Percentiles rank a stretch among this genome's conserved stretches.
Evolutionary conservation across 2,113 vertebrate species (phyloP).

Genomic region (Oryzias curvinotus): DNA sequence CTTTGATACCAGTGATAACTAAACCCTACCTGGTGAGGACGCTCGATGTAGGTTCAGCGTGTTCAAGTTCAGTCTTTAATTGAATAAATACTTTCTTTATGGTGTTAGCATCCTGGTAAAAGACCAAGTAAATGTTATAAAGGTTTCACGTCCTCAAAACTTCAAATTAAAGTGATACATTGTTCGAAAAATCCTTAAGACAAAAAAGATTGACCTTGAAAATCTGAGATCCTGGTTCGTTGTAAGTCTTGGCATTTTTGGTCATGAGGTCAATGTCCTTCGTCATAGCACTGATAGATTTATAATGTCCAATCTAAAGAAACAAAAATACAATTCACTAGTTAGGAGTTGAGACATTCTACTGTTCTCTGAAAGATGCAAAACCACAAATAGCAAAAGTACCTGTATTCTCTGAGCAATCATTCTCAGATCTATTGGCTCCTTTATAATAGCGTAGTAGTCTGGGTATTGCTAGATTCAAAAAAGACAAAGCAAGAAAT

Average conservation of each 20-base stretch:
- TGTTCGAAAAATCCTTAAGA: background rate
- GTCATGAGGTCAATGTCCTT: slow-evolving; percentile 96
- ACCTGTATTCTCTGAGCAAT: slow-evolving; percentile 98
- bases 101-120: slow-evolving; percentile 92
- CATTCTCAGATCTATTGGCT: slow-evolving; percentile 95
- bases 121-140: background rate
- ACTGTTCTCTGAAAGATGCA: background rate
- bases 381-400: slow-evolving; percentile 2
- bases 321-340: background rate
- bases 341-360: slow-evolving; percentile 10
- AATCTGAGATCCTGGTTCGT: slow-evolving; percentile 98
- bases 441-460: slow-evolving; percentile 99
- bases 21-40: slow-evolving; percentile 89
- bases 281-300: slow-evolving; percentile 93
- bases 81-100: slow-evolving; percentile 98
- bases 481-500: background rate
- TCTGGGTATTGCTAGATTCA: slow-evolving; percentile 94
- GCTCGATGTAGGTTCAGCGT: slow-evolving; percentile 91
- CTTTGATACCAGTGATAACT: background rate
- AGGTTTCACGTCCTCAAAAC: slow-evolving; percentile 17
- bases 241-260: slow-evolving; percentile 99
- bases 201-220: slow-evolving; percentile 85
- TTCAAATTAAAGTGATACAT: background rate
- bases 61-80: slow-evolving; percentile 94
- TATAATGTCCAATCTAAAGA: slow-evolving; percentile 89